Conservation (phyloP, 2,113 vertebrate genomes). For the Malurus melanocephalus region DNA sequence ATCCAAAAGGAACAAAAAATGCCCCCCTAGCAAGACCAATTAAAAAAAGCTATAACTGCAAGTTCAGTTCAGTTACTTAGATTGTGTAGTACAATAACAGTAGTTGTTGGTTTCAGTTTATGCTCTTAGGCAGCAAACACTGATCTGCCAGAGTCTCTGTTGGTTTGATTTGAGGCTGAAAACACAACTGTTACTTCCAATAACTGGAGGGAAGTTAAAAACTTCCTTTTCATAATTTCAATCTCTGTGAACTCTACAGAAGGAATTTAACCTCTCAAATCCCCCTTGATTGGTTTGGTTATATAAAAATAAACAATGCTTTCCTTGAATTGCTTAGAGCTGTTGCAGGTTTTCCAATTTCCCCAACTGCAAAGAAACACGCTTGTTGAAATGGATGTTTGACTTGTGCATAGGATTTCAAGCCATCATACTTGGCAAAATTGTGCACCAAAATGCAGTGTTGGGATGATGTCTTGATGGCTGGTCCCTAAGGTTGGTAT, state of each 20-base stretch:
- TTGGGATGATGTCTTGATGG: background rate
- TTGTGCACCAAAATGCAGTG: background rate
- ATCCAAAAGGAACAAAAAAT: background rate
- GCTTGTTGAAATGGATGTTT: background rate
- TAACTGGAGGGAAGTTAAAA: background rate
- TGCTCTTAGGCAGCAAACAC: background rate
- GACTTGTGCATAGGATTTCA: background rate
- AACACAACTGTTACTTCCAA: background rate
- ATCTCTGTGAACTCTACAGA: background rate
- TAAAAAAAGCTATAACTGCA: background rate
- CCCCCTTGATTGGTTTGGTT: background rate
- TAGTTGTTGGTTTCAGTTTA: background rate
- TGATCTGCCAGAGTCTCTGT: background rate
- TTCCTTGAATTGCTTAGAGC: background rate
- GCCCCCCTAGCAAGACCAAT: background rate
- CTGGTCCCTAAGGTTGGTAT: background rate
- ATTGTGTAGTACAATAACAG: background rate
- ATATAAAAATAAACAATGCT: background rate
- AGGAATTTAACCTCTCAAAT: background rate
- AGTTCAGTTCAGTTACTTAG: background rate
- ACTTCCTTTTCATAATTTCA: background rate
- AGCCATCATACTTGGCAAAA: background rate
- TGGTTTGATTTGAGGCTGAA: background rate
- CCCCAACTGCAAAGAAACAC: background rate
- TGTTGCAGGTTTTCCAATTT: background rate